These are phyloP conservation scores for Cacoxenus indagator DNA, from an alignment of 2,888 invertebrate species.

Conservation along the genomic window DNA sequence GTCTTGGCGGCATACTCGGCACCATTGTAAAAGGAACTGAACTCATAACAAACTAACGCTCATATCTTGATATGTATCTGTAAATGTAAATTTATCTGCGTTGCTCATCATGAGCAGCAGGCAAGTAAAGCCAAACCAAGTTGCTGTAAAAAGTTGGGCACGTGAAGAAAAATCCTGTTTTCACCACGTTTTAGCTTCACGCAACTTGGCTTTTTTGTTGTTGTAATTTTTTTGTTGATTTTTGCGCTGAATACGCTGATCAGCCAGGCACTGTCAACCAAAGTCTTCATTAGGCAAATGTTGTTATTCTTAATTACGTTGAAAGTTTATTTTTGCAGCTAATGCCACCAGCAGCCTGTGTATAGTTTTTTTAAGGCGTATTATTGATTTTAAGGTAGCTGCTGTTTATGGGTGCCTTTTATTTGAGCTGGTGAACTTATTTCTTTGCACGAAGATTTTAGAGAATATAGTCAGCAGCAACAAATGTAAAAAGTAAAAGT, in stretches of 20 bases:
- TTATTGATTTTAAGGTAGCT: constrained; percentile 12
- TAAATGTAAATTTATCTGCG: constrained; percentile 7
- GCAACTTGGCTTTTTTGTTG: neutral
- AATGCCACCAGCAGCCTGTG: constrained; percentile 48
- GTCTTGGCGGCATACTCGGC: constrained; percentile 1
- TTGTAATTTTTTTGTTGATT: neutral
- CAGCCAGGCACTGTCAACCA: constrained; percentile 27
- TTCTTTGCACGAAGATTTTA: neutral
- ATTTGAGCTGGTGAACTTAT: neutral
- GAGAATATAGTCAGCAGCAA: too few species aligned
- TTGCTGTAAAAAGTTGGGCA: constrained; percentile 7
- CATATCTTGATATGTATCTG: neutral
- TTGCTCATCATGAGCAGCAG: neutral
- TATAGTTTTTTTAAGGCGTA: neutral
- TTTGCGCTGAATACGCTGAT: neutral
- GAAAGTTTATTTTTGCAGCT: constrained; percentile 55
- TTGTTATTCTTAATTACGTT: constrained; percentile 61
- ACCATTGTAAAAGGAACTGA: constrained; percentile 2
- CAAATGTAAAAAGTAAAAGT: too few species aligned
- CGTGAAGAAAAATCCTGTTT: neutral
- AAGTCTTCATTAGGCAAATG: constrained; percentile 55
- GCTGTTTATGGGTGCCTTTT: neutral
- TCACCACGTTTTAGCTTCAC: too few species aligned
- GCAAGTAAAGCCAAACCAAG: too few species aligned
- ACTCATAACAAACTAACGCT: neutral